Evolutionary conservation across 2,113 vertebrate genomes (phyloP).

Genomic region (Lophotis ruficrista): DNA sequence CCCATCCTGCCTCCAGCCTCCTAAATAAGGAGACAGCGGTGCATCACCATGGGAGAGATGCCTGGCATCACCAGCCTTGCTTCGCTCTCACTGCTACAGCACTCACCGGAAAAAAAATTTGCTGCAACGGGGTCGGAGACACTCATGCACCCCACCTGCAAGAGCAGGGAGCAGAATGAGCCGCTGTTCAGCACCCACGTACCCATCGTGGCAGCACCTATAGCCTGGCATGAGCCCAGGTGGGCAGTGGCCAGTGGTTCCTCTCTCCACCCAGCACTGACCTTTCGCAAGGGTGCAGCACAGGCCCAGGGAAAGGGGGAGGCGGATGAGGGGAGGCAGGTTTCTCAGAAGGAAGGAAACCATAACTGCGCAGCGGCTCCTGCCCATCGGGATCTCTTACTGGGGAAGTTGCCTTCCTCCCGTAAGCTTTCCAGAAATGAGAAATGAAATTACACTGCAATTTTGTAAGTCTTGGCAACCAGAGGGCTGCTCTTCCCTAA

Average conservation of each 20-base stretch:
- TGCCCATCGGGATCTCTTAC: not conserved
- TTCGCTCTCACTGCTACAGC: not conserved
- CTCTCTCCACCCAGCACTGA: not conserved
- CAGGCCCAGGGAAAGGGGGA: not conserved
- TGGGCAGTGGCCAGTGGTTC: not conserved
- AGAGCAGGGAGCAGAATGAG: not conserved
- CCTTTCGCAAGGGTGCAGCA: not conserved
- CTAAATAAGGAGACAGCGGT: not conserved
- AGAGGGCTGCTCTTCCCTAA: not conserved
- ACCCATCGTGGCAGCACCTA: not conserved
- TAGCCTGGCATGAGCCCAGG: not conserved
- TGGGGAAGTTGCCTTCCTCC: slow-evolving; percentile 7
- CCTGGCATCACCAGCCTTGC: fast-evolving
- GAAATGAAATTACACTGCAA: not conserved
- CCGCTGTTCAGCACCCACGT: not conserved
- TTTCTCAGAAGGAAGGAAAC: slow-evolving; percentile 60
- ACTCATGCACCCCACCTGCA: not conserved
- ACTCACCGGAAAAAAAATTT: not conserved
- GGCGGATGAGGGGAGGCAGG: not conserved
- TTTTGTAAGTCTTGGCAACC: not conserved
- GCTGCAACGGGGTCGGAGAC: not conserved
- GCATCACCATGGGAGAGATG: not conserved
- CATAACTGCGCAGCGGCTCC: slow-evolving; percentile 26
- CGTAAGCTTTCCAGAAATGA: not conserved
- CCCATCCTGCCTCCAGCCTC: not conserved